Evolutionary conservation across 1,140 invertebrate genomes (phyloP), one percentile per base, ranked within the genome.

Genomic region (Vanessa tameamea): DNA sequence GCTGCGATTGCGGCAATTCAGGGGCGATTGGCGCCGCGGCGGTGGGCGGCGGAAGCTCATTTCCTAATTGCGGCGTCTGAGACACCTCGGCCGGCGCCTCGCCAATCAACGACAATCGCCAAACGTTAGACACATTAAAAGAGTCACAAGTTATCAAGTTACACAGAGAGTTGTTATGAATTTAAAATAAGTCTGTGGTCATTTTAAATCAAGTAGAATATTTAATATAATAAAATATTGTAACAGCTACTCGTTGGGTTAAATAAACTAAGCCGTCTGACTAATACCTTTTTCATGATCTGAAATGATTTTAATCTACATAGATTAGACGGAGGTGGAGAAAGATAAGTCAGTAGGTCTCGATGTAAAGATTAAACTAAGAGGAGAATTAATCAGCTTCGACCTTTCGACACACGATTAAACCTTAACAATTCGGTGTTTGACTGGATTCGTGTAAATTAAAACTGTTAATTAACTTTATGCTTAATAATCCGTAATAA

Each of bases 41-140:
- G 81, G 88, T 92, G 90, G 90, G 90, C 90, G 90, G 90, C 90
- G 90, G 90, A 92, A 89, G 84, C 87, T 69, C 87, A 90, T 85
- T 87, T 92, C 90, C 90, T 92, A 89, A 90, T 92, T 92, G 87
- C 79, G 84, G 63, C 81, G 83, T 88, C 85, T 85, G 82, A 81
- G 89, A 90, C 88, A 92, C 90, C 90, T 90, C 87, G 82, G 80
- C 86, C 87, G 88, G 90, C 87, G 88, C 88, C 88, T 92, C 83
- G 85, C 72, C 85, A 91, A 90, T 90, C 88, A 89, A 86, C 89
- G 79, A 79, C 87, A 83, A 88, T 86, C 86, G 82, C 81, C 84
- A 79, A 82, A 84, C 81, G 76, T 69, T 76, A 76, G 70, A 53
- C 14, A 37, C 57, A 61, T 61, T 61, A 61, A 61, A 31, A n/a